Base-by-base conservation (phyloP, 1,140 invertebrate species). In the Globodera rostochiensis region DNA sequence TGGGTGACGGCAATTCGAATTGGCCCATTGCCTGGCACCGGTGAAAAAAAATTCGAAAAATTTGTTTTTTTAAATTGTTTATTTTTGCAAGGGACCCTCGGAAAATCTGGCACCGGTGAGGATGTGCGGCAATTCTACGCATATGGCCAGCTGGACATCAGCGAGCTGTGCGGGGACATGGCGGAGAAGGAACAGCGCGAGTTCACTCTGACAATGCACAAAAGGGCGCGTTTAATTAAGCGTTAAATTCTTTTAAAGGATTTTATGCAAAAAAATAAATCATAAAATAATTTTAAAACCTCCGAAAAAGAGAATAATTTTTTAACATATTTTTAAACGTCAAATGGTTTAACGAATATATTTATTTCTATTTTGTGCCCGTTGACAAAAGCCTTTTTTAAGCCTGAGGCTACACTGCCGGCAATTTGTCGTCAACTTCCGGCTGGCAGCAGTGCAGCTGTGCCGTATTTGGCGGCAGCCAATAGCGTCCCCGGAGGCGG, bases 101-200 rank as follows among this genome's bases (percentile, higher is more conserved):
- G 49, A 67, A 25, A 53, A 50, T 64, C 15, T 6, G 79, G 15
- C 6, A 21, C n/a, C 49, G 79, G 50, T 13, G 49, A 80, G n/a
- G 79, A 80, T 13, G 50, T 80, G 60, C 76, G 79, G 8, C 79
- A 80, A 13, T 49, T 45, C 21, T 80, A 47, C 79, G 81, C 81
- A 8, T 19, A 71, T 53, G 81, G 81, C 9, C 15, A 79, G 6
- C 7, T 73, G 3, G 66, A 79, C 25, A 60, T 84, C 6, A 47
- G 67, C 6, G 80, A 84, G 36, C 53, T 75, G 73, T 45, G 81
- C 36, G 57, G 66, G 36, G 76, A 84, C 36, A 80, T 84, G 47
- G 77, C 78, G 69, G 79, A 84, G 47, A 84, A 84, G 64, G 83
- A 84, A 60, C 84, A 79, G 57, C 77, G 83, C 3, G 83, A 85